phyloP scores from a whole-genome alignment of 2,113 vertebrate species.

The Hylia prasina region DNA sequence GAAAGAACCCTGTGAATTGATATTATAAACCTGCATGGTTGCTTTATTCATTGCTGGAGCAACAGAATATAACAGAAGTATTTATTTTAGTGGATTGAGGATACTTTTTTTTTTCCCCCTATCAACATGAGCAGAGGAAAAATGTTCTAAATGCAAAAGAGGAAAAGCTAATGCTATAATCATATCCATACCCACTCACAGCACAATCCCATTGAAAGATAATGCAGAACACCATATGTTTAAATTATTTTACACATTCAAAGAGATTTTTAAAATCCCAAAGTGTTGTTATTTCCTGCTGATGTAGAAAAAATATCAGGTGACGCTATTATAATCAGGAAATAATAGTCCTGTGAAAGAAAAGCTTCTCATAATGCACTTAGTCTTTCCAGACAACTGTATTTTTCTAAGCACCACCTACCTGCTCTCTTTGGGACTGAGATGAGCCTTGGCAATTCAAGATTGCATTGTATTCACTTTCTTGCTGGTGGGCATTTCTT shows the following conservation, averaged over 20 bases:
- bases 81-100: conserved; percentile 69
- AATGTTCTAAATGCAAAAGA: conserved; percentile 48
- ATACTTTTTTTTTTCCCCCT: not conserved
- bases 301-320: not conserved
- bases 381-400: not conserved
- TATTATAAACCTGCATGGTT: conserved; percentile 75
- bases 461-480: conserved; percentile 63
- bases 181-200: not conserved
- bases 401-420: conserved; percentile 6
- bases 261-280: conserved; percentile 13
- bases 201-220: conserved; percentile 25
- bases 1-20: conserved; percentile 77
- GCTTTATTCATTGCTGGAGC: conserved; percentile 72
- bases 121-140: not conserved
- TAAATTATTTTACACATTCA: conserved; percentile 42
- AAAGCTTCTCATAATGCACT: conserved; percentile 3
- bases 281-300: conserved; percentile 8
- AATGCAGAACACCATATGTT: conserved; percentile 32
- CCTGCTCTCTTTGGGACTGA: conserved; percentile 42
- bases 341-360: conserved; percentile 11
- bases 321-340: conserved; percentile 40
- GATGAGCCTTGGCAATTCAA: conserved; percentile 63
- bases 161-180: conserved; percentile 23
- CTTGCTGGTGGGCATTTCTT: conserved; percentile 71
- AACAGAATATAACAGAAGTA: conserved; percentile 69